Evolutionary conservation across 2,113 vertebrate genomes (phyloP), one percentile per base, ranked within the genome.

Genomic region (Nibea albiflora): DNA sequence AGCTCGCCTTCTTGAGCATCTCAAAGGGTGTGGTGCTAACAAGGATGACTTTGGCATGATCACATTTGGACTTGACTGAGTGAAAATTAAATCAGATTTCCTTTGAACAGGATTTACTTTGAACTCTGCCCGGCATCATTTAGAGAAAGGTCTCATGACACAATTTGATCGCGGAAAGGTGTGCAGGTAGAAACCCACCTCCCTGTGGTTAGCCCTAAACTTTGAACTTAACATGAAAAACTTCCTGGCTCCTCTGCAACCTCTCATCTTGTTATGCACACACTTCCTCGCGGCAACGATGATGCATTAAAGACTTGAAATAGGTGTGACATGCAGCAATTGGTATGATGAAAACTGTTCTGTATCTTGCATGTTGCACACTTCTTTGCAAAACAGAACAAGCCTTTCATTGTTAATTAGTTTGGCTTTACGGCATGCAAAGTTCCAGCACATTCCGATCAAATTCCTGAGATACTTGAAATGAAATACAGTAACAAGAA

Each of bases 171-270:
- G 70, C 60, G 81, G 77, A 88, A 91, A 86, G 73, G 79, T 73
- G 83, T 76, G 80, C 87, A 91, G 93, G 91, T 92, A 71, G 87
- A 76, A 92, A 91, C 89, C 81, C 69, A 2, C 77, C 73, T 88
- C 83, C 81, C 88, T 39, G 81, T 83, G 88, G 86, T 88, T 88
- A n/a, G 73, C 47, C 77, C 83, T 68, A 78, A 92, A 92, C 91
- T 92, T 92, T 93, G 90, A 92, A 92, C 88, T 83, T 20, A 74
- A 91, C 88, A 92, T 87, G 85, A 90, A 91, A 91, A 89, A 90
- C 72, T 83, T 88, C 76, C 76, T n/a, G 2, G 74, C 87, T 84
- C 87, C 80, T 66, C 87, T 67, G 83, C 88, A 84, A 63, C 67
- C 89, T 84, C 86, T 85, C 83, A 79, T 88, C 81, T 88, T 58